Percentiles rank a stretch among this genome's conserved stretches.
phyloP scores from a whole-genome alignment of 2,797 vertebrate species.

The Vultur gryphus region DNA sequence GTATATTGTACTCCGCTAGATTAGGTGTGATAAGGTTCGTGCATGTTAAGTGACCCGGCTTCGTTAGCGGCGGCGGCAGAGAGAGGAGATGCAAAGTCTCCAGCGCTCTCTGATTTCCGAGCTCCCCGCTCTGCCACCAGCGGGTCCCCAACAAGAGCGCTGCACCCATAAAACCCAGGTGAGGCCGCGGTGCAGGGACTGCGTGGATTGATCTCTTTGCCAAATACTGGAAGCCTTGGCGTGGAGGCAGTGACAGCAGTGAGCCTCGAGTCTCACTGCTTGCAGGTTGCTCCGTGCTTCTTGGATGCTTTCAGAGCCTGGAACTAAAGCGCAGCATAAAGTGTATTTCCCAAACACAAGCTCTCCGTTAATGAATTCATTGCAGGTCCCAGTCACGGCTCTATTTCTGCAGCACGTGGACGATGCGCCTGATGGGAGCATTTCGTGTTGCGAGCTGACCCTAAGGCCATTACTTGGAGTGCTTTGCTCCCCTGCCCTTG shows the following conservation, averaged over 20 bases:
- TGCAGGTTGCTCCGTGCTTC: neutral
- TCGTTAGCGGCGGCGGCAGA: neutral
- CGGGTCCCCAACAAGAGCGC: accelerated
- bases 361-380: accelerated
- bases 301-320: neutral
- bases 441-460: accelerated
- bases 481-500: neutral
- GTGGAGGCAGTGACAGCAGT: accelerated
- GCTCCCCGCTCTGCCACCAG: accelerated
- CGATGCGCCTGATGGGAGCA: accelerated
- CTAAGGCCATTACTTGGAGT: accelerated
- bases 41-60: accelerated
- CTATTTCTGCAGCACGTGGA: neutral
- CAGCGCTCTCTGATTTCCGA: accelerated
- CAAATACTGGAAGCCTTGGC: too few relatives aligned
- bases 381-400: neutral
- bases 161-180: neutral
- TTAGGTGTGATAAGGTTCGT: accelerated
- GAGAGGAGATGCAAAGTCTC: neutral
- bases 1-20: neutral
- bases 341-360: neutral
- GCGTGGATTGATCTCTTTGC: accelerated
- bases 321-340: accelerated
- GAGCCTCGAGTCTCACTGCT: neutral
- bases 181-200: neutral